Base-by-base conservation (phyloP, 1,140 invertebrate genomes). In the Eciton burchellii region DNA sequence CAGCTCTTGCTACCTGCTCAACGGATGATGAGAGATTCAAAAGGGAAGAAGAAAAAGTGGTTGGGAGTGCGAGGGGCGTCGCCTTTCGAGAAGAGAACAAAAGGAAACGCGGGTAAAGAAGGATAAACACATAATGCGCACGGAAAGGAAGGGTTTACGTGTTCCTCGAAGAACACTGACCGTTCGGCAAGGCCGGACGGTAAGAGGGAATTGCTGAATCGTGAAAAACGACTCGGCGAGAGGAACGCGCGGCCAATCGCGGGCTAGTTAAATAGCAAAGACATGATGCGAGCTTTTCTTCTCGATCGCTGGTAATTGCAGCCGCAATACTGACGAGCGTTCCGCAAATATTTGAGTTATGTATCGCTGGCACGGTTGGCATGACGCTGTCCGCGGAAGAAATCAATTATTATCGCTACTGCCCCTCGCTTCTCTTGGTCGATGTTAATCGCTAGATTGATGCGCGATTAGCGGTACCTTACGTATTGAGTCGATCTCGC, bases 121-220 rank as follows among this genome's bases (percentile, higher is more conserved):
- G 87, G 88, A 91, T 91, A 91, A 91, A 91, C 88, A 90, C 87
- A 91, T 91, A 92, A 91, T 91, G 84, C 86, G 47, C 81, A 74
- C 74, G 79, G n/a, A 85, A 85, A 82, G 88, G 47, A 88, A 87
- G 90, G 76, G 84, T 92, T 92, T 90, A 90, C 90, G 89, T 84
- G 85, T 92, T 91, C 91, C 79, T 73, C 88, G 89, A 90, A 91
- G 70, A 66, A 66, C 9, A 88, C 76, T 72, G 76, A 77, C 84
- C 84, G 63, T 84, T 84, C 81, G 72, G 54, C 66, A 81, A 70
- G 71, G 21, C 60, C 62, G 73, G 70, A 82, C 63, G 77, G 83
- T 71, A 74, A 66, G 85, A 86, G n/a, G 84, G 71, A 90, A 91
- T 89, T 89, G 84, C 84, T 89, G 85, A 91, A 89, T 89, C 79